phyloP scores from a whole-genome alignment of 2,888 invertebrate species.

The Andrena camellia region DNA sequence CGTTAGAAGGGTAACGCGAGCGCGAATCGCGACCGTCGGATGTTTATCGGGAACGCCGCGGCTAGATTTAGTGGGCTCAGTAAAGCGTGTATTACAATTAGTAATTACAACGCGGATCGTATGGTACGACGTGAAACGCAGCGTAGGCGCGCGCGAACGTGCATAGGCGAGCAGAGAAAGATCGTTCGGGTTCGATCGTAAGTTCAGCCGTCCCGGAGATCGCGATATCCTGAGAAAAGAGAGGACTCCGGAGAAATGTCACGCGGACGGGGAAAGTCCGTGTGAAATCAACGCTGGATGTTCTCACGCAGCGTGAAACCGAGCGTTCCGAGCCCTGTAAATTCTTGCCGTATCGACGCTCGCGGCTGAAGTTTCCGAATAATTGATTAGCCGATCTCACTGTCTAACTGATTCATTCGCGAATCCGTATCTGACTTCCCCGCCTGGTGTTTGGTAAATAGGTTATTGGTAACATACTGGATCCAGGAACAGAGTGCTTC shows the following conservation, averaged over 20 bases:
- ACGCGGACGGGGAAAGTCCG: conserved; percentile 59
- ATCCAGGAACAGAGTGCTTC: too few relatives aligned
- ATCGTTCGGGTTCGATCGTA: conserved; percentile 51
- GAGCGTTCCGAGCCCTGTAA: conserved; percentile 4
- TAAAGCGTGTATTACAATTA: conserved; percentile 72
- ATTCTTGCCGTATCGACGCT: conserved; percentile 15
- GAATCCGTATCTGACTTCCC: background rate
- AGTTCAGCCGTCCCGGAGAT: conserved; percentile 53
- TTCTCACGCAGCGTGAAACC: conserved; percentile 48
- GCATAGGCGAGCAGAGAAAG: conserved; percentile 40
- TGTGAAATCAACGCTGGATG: conserved; percentile 50
- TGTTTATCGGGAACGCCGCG: conserved; percentile 41
- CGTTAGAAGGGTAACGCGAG: conserved; percentile 39
- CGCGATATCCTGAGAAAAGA: conserved; percentile 63
- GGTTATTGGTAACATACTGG: too few relatives aligned
- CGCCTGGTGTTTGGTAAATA: too few relatives aligned
- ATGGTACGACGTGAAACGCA: conserved; percentile 57
- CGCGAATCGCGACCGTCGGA: conserved; percentile 30
- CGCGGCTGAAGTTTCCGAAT: background rate
- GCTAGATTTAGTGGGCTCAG: conserved; percentile 56
- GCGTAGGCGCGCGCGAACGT: conserved; percentile 66
- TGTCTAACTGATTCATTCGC: background rate
- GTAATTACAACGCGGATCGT: conserved; percentile 72
- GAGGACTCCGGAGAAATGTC: conserved; percentile 61
- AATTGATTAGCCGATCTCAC: background rate